Conservation (phyloP, 2,797 vertebrate genomes). For the Hylomyscus alleni region DNA sequence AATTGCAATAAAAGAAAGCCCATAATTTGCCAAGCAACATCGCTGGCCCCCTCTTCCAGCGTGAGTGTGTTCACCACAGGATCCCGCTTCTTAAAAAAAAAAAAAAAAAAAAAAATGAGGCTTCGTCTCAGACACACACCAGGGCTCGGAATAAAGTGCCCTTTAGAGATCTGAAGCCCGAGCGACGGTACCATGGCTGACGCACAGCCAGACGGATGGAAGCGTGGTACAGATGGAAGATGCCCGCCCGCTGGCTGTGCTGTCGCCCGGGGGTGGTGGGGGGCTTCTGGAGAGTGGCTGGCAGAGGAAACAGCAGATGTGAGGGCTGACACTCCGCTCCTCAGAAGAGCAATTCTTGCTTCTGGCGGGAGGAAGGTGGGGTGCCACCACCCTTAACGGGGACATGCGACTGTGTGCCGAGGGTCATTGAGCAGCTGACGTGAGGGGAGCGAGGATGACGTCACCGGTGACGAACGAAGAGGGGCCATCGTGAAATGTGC, state of each 20-base stretch:
- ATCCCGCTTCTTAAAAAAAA: neutral
- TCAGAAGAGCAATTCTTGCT: neutral
- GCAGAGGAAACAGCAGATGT: neutral
- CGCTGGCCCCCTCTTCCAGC: neutral
- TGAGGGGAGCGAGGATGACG: conserved; percentile 74
- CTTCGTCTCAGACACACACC: accelerated
- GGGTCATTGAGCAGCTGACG: conserved; percentile 77
- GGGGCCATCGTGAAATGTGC: neutral
- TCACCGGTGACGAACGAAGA: conserved; percentile 74
- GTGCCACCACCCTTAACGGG: neutral
- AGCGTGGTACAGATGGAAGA: neutral
- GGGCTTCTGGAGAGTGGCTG: conserved; percentile 1
- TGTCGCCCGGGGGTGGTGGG: neutral
- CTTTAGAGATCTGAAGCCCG: neutral
- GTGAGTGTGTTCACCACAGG: accelerated
- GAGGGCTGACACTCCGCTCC: neutral
- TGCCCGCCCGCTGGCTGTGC: neutral
- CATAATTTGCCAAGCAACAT: neutral
- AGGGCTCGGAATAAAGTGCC: neutral
- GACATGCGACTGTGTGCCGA: conserved; percentile 62
- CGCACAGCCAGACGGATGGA: neutral
- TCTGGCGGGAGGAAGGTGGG: neutral
- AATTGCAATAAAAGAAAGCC: conserved; percentile 21
- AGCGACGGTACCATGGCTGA: accelerated
- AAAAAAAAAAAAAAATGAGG: neutral